Conservation (phyloP, 2,888 invertebrate genomes). For the Fissipunctia ypsillon region DNA sequence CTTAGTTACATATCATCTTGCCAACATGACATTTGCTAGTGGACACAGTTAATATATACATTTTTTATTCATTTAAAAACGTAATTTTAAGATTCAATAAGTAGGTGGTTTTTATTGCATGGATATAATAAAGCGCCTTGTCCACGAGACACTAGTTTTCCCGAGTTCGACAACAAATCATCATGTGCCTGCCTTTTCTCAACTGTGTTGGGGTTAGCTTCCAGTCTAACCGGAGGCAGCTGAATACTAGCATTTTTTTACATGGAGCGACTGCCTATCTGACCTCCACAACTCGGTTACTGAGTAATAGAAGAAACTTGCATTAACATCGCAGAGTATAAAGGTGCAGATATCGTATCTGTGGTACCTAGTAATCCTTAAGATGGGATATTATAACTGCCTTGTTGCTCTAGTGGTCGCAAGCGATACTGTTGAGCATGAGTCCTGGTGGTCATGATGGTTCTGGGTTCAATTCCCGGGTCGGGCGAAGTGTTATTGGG, state of each 20-base stretch:
- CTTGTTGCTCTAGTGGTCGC: too few relatives aligned
- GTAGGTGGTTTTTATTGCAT: conserved; percentile 1
- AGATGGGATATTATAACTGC: background rate
- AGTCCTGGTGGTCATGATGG: too few relatives aligned
- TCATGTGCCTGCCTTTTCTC: background rate
- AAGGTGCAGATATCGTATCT: background rate
- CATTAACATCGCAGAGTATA: background rate
- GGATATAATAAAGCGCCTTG: background rate
- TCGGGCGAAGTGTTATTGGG: too few relatives aligned
- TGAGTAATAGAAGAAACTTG: background rate
- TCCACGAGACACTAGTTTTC: background rate
- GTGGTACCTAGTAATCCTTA: background rate
- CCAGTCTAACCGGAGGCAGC: background rate
- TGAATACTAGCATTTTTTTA: too few relatives aligned
- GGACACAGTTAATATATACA: conserved; percentile 35
- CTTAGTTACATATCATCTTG: conserved; percentile 20
- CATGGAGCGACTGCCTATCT: too few relatives aligned
- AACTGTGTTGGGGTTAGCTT: background rate
- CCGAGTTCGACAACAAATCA: background rate
- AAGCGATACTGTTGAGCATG: too few relatives aligned
- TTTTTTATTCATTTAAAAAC: conserved; percentile 1
- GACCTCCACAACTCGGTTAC: too few relatives aligned
- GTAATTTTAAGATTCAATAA: conserved; percentile 26
- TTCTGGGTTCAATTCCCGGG: too few relatives aligned
- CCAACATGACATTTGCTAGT: conserved; percentile 30